Percentiles rank a stretch among this genome's conserved stretches.
phyloP scores from a whole-genome alignment of 2,113 vertebrate species.

The Sarotherodon lohbergeri region DNA sequence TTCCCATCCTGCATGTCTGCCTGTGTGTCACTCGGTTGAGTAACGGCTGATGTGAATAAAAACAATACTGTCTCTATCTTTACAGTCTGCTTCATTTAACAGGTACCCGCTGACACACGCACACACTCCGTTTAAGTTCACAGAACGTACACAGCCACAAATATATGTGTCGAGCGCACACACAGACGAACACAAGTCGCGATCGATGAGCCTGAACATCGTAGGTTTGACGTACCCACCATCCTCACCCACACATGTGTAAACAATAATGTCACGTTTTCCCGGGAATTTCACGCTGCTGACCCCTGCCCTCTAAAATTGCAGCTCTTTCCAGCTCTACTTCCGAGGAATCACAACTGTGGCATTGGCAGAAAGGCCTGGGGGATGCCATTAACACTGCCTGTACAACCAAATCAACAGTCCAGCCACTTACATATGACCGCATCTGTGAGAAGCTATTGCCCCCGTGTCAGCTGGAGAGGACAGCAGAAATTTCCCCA shows the following conservation, averaged over 20 bases:
- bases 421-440: not conserved
- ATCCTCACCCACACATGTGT: constrained; percentile 31
- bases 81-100: constrained; percentile 28
- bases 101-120: constrained; percentile 40
- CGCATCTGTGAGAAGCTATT: not conserved
- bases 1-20: constrained; percentile 35
- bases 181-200: not conserved
- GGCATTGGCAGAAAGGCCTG: not conserved
- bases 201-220: not conserved
- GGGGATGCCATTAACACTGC: constrained; percentile 24
- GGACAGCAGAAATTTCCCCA: not conserved
- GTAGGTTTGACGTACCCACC: not conserved
- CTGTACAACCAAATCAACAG: constrained; percentile 6
- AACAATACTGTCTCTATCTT: constrained; percentile 27
- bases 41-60: constrained; percentile 35
- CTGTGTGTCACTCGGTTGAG: constrained; percentile 31
- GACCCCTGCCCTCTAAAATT: constrained; percentile 40
- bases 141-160: not conserved
- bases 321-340: constrained; percentile 42
- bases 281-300: constrained; percentile 14
- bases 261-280: constrained; percentile 57
- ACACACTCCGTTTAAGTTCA: not conserved
- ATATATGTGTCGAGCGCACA: not conserved
- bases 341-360: not conserved
- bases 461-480: constrained; percentile 3